These are phyloP conservation scores for Clarias platycephalus DNA, from an alignment of 2,797 vertebrate species.

Conservation along the genomic window DNA sequence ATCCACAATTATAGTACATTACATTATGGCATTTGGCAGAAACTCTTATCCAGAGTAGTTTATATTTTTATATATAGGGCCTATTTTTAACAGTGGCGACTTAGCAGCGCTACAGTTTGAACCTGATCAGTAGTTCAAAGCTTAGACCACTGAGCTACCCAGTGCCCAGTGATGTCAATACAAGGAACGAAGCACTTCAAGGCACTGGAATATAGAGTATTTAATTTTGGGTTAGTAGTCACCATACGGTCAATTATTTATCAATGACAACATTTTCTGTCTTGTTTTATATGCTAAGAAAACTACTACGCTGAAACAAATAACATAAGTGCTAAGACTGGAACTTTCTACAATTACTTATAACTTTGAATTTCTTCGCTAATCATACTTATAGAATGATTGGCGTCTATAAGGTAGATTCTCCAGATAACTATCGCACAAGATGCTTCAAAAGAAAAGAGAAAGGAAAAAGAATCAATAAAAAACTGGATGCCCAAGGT, in stretches of 20 bases:
- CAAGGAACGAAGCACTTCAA: not conserved
- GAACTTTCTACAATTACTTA: not conserved
- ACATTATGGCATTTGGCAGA: too few relatives aligned
- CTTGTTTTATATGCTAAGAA: not conserved
- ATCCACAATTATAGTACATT: too few relatives aligned
- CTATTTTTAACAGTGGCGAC: too few relatives aligned
- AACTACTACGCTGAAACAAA: not conserved
- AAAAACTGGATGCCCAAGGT: conserved; percentile 3
- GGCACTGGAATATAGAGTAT: not conserved
- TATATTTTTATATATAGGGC: too few relatives aligned
- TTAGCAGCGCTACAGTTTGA: too few relatives aligned
- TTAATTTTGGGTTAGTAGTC: too few relatives aligned
- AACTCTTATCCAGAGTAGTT: too few relatives aligned
- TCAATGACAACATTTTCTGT: not conserved
- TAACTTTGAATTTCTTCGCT: not conserved
- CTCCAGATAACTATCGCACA: conserved; percentile 3
- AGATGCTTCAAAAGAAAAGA: conserved; percentile 7
- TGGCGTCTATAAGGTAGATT: not conserved
- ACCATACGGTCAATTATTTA: not conserved
- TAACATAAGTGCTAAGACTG: not conserved
- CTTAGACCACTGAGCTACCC: not conserved
- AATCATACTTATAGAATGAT: not conserved
- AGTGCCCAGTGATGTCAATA: not conserved
- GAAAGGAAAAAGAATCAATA: not conserved
- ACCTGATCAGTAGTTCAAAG: too few relatives aligned